phyloP scores from a whole-genome alignment of 2,113 vertebrate species.

The Spilogale gracilis region DNA sequence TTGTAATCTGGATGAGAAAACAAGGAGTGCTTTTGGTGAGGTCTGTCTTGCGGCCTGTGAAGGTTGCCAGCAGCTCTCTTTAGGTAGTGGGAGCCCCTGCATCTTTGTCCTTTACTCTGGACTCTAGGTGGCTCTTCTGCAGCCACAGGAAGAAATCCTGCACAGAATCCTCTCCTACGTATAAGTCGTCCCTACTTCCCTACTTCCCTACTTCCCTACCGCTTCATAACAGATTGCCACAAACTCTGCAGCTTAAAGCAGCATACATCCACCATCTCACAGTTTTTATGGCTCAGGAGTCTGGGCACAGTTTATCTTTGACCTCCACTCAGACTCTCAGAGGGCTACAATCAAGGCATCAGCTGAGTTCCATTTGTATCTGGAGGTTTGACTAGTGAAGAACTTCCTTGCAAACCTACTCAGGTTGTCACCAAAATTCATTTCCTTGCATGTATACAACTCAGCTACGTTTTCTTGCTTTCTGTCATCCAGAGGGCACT shows the following conservation, averaged over 20 bases:
- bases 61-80: not conserved
- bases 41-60: not conserved
- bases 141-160: not conserved
- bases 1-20: not conserved
- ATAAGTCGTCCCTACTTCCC: not conserved
- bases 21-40: not conserved
- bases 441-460: not conserved
- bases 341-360: not conserved
- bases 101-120: not conserved
- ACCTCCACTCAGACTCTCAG: not conserved
- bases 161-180: not conserved
- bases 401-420: not conserved
- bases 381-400: not conserved
- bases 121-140: not conserved
- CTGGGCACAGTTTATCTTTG: not conserved
- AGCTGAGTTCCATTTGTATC: not conserved
- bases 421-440: not conserved
- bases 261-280: not conserved
- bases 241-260: not conserved
- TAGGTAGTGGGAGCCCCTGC: not conserved
- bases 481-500: not conserved
- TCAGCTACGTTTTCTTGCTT: not conserved
- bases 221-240: not conserved
- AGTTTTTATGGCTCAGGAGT: not conserved
- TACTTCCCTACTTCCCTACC: too few relatives aligned